Percentiles rank a stretch among this genome's conserved stretches.
Evolutionary conservation across 2,888 invertebrate species (phyloP).

Genomic region (Herminia tarsipennalis): DNA sequence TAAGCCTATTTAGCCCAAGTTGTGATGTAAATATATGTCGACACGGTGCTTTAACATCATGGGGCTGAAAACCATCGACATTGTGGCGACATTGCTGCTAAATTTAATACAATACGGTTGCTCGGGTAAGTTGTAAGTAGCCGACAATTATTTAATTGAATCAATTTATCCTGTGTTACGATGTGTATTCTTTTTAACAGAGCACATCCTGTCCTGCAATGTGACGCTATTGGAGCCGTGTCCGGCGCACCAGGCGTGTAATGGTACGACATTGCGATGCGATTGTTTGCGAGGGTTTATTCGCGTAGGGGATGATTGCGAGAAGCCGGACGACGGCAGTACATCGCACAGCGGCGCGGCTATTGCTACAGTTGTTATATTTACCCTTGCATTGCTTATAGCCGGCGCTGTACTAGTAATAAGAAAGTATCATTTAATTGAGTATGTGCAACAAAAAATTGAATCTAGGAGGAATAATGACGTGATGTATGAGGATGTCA

Average conservation of each 20-base stretch:
- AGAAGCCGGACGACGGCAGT: conserved; percentile 36
- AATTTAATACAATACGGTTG: conserved; percentile 67
- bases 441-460: conserved; percentile 72
- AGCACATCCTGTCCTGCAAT: conserved; percentile 79
- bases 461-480: conserved; percentile 71
- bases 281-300: conserved; percentile 62
- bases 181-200: conserved; percentile 82
- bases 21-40: conserved; percentile 69
- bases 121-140: conserved; percentile 70
- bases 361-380: conserved; percentile 66
- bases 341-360: conserved; percentile 58
- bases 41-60: conserved; percentile 49
- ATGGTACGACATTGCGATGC: conserved; percentile 55
- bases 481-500: conserved; percentile 83
- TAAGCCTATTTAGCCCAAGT: conserved; percentile 32
- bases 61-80: conserved; percentile 62
- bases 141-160: conserved; percentile 83
- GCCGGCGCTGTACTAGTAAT: conserved; percentile 72
- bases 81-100: conserved; percentile 64
- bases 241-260: conserved; percentile 66
- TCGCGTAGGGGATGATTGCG: conserved; percentile 59
- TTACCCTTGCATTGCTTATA: conserved; percentile 70
- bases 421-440: conserved; percentile 77
- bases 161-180: conserved; percentile 75
- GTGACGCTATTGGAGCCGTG: conserved; percentile 59